Conservation (phyloP, 2,888 invertebrate genomes). For the Xestia c-nigrum region DNA sequence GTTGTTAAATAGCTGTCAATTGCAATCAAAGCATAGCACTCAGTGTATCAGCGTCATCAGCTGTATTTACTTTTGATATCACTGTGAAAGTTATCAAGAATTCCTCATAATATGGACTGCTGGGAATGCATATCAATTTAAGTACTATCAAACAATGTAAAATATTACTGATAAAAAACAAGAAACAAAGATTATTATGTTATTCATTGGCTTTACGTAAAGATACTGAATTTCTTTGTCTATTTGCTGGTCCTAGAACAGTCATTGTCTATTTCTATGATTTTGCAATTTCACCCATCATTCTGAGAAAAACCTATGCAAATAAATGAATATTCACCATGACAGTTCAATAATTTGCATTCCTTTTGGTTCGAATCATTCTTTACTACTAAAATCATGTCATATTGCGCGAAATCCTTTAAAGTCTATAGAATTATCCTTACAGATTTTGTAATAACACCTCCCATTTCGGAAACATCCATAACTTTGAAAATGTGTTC, state of each 20-base stretch:
- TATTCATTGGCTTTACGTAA: slow-evolving; percentile 21
- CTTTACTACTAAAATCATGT: neutral
- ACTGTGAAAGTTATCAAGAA: slow-evolving; percentile 28
- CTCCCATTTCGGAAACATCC: neutral
- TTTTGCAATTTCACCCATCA: neutral
- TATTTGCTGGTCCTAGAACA: neutral
- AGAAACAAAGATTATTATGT: slow-evolving; percentile 45
- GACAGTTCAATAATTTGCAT: slow-evolving; percentile 33
- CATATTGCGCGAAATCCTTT: neutral
- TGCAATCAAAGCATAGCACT: slow-evolving; percentile 38
- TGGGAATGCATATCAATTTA: slow-evolving; percentile 34
- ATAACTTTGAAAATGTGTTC: neutral
- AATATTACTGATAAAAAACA: slow-evolving; percentile 46
- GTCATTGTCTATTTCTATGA: neutral
- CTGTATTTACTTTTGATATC: slow-evolving; percentile 10
- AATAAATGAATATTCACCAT: slow-evolving; percentile 20
- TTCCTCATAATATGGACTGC: slow-evolving; percentile 9
- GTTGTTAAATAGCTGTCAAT: slow-evolving; percentile 45
- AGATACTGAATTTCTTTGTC: slow-evolving; percentile 19
- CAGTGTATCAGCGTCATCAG: slow-evolving; percentile 26
- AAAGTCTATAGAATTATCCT: neutral
- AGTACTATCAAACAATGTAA: slow-evolving; percentile 40
- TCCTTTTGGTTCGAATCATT: slow-evolving; percentile 19
- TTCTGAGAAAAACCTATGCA: slow-evolving; percentile 9
- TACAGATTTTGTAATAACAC: neutral